Conservation (phyloP, 1,140 invertebrate genomes). For the Phymastichus coffea region DNA sequence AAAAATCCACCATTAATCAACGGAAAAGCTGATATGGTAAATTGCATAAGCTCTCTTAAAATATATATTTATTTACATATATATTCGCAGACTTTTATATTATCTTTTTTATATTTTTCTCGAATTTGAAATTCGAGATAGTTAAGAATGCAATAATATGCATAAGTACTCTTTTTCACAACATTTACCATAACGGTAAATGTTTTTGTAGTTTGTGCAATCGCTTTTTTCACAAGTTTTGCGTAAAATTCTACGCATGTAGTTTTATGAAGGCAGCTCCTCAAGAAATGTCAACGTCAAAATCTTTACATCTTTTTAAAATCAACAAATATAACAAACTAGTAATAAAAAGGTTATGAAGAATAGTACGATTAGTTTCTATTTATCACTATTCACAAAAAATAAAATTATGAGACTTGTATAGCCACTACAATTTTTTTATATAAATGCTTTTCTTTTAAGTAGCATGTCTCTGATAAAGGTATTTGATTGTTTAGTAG, state of each 20-base stretch:
- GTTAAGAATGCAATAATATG: too few species aligned
- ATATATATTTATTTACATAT: slow-evolving; percentile 17
- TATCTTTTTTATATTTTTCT: too few species aligned
- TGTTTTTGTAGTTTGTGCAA: slow-evolving; percentile 6
- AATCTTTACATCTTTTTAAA: slow-evolving; percentile 3
- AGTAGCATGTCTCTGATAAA: slow-evolving; percentile 4
- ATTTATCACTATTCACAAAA: slow-evolving; percentile 4
- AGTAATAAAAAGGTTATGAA: slow-evolving; percentile 7
- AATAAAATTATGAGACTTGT: slow-evolving; percentile 13
- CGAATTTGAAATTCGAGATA: too few species aligned
- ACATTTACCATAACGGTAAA: background rate
- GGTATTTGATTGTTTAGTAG: background rate
- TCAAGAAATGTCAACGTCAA: slow-evolving; percentile 15
- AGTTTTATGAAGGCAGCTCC: background rate
- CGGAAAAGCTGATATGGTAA: background rate
- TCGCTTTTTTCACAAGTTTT: background rate
- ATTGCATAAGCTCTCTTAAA: slow-evolving; percentile 13
- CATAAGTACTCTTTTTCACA: slow-evolving; percentile 11
- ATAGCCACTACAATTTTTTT: background rate
- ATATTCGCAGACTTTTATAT: too few species aligned
- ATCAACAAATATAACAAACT: slow-evolving; percentile 3
- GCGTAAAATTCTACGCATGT: background rate
- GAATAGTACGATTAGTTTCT: background rate
- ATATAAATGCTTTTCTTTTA: slow-evolving; percentile 10
- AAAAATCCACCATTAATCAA: slow-evolving; percentile 6